These are phyloP conservation scores for Drosophila monieri DNA, from an alignment of 2,888 invertebrate genomes.

Conservation along the genomic window DNA sequence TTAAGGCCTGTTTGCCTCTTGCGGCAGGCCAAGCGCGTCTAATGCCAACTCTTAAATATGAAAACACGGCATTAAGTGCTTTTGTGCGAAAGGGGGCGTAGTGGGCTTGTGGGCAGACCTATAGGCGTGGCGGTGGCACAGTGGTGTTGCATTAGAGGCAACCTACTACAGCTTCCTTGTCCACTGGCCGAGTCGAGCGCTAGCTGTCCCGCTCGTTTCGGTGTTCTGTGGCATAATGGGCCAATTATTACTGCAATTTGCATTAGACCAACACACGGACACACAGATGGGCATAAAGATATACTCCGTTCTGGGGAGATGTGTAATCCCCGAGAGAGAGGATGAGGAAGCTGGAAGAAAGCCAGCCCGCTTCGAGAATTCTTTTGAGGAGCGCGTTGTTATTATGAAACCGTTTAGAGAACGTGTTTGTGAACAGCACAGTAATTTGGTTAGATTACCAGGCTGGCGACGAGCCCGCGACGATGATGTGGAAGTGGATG, in stretches of 20 bases:
- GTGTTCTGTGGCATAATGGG: conserved; percentile 70
- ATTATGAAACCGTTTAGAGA: conserved; percentile 81
- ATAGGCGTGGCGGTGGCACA: conserved; percentile 22
- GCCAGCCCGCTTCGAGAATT: conserved; percentile 35
- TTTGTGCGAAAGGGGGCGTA: conserved; percentile 59
- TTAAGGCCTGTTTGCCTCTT: conserved; percentile 12
- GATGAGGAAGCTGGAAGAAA: conserved; percentile 55
- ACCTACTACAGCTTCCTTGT: conserved; percentile 66
- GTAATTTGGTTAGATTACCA: conserved; percentile 79
- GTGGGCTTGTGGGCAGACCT: conserved; percentile 43
- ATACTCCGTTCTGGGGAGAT: conserved; percentile 19
- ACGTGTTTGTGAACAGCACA: conserved; percentile 80
- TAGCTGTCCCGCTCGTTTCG: conserved; percentile 12
- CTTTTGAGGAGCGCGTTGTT: conserved; percentile 66
- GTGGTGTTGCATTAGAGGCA: conserved; percentile 48
- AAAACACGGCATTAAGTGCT: conserved; percentile 67
- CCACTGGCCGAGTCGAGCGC: neutral
- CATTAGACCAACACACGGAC: conserved; percentile 64
- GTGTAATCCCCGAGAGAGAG: conserved; percentile 43
- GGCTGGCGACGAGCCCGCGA: conserved; percentile 55
- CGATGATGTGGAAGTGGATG: conserved; percentile 32
- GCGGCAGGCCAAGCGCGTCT: conserved; percentile 29
- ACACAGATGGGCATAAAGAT: conserved; percentile 19
- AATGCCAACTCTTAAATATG: conserved; percentile 68
- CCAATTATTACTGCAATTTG: conserved; percentile 78